phyloP scores from a whole-genome alignment of 2,797 vertebrate genomes.

The Botia kubotai region DNA sequence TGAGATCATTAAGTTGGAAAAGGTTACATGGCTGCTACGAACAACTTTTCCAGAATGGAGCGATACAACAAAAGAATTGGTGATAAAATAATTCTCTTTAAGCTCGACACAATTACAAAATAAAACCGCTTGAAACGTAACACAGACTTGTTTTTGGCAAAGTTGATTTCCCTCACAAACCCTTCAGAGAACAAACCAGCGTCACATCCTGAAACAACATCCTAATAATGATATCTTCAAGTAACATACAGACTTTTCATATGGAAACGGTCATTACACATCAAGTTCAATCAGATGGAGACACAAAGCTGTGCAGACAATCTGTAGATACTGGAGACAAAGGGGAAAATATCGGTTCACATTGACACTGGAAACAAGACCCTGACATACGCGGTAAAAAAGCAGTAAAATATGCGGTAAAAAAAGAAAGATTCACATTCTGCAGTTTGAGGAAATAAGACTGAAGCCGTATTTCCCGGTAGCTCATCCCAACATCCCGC shows the following conservation, averaged over 20 bases:
- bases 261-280: constrained; percentile 69
- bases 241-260: constrained; percentile 74
- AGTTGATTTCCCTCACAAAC: constrained; percentile 80
- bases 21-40: constrained; percentile 76
- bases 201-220: constrained; percentile 80
- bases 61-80: constrained; percentile 69
- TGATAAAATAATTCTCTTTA: constrained; percentile 80
- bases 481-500: constrained; percentile 69
- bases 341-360: constrained; percentile 77
- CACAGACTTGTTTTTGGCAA: constrained; percentile 76
- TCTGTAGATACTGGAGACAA: constrained; percentile 64
- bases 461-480: constrained; percentile 67
- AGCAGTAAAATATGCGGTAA: constrained; percentile 33
- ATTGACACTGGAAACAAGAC: constrained; percentile 79
- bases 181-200: constrained; percentile 62
- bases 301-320: constrained; percentile 67
- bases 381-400: constrained; percentile 74
- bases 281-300: constrained; percentile 73
- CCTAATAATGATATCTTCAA: constrained; percentile 80
- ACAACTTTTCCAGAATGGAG: constrained; percentile 60
- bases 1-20: constrained; percentile 72
- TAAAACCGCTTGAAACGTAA: constrained; percentile 85
- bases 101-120: constrained; percentile 92
- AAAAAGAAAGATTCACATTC: constrained; percentile 78
- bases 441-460: constrained; percentile 77